Evolutionary conservation across 2,113 vertebrate genomes (phyloP).

Genomic region (Vidua macroura): DNA sequence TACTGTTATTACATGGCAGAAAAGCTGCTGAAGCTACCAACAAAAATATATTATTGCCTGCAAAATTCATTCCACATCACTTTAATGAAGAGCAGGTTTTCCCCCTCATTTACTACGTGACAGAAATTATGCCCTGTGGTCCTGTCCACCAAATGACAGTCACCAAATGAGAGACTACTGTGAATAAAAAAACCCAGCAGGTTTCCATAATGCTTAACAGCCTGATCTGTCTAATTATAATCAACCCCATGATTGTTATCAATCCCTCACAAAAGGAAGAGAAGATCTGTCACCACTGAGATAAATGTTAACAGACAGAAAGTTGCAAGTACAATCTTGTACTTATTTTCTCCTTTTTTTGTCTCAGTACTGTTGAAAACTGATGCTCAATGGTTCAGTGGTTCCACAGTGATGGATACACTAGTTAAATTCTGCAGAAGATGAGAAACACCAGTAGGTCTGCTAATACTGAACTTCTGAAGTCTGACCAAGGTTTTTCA

Average conservation of each 20-base stretch:
- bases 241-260: not conserved
- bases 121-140: not conserved
- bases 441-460: not conserved
- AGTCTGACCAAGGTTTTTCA: not conserved
- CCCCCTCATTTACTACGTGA: not conserved
- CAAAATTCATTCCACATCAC: not conserved
- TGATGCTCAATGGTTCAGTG: not conserved
- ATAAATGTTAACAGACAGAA: not conserved
- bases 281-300: not conserved
- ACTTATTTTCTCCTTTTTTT: not conserved
- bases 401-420: not conserved
- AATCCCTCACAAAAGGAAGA: not conserved
- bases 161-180: not conserved
- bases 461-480: not conserved
- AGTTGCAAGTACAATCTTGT: not conserved
- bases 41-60: not conserved
- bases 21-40: not conserved
- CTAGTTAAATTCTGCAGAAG: not conserved
- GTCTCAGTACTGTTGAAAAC: not conserved
- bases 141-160: not conserved
- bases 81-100: slow-evolving; percentile 40
- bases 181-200: not conserved
- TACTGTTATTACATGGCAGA: not conserved
- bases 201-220: not conserved
- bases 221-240: not conserved